Percentiles rank a stretch among this genome's conserved stretches.
Evolutionary conservation across 35 echinoderm and acorn worm species (phyloP).

Genomic region (Strongylocentrotus purpuratus): DNA sequence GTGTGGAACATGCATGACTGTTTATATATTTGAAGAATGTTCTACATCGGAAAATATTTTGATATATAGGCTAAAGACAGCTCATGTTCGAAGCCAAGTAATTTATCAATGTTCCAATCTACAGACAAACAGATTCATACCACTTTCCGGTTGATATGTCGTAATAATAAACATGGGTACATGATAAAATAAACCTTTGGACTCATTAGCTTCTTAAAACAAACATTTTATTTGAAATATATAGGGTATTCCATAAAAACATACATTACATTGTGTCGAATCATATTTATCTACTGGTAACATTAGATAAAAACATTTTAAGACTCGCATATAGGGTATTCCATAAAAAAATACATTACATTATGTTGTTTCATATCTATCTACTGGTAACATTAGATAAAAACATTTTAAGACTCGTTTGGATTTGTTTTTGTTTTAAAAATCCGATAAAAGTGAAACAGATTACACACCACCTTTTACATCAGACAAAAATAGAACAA

Average conservation of each 20-base stretch:
- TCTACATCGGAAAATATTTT: too few relatives aligned
- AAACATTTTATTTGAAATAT: constrained; percentile 12
- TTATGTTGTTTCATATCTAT: too few relatives aligned
- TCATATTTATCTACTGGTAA: too few relatives aligned
- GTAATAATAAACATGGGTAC: neutral
- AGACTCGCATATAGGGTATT: neutral
- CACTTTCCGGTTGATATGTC: neutral
- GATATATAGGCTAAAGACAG: too few relatives aligned
- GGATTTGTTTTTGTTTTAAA: too few relatives aligned
- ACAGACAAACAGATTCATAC: neutral
- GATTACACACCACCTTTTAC: neutral
- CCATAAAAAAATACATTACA: neutral
- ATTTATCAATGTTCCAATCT: neutral
- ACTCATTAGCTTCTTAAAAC: neutral
- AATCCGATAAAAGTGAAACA: neutral
- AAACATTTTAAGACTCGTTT: too few relatives aligned
- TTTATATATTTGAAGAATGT: too few relatives aligned
- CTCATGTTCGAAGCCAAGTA: neutral
- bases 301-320: too few relatives aligned
- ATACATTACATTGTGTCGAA: too few relatives aligned
- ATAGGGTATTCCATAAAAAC: neutral
- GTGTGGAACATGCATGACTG: too few relatives aligned
- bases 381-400: too few relatives aligned
- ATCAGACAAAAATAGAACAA: too few relatives aligned
- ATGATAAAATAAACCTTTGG: neutral